Percentiles rank a stretch among this genome's conserved stretches.
Evolutionary conservation across 2,888 invertebrate species (phyloP).

Genomic region (Listrodromus nycthemerus): DNA sequence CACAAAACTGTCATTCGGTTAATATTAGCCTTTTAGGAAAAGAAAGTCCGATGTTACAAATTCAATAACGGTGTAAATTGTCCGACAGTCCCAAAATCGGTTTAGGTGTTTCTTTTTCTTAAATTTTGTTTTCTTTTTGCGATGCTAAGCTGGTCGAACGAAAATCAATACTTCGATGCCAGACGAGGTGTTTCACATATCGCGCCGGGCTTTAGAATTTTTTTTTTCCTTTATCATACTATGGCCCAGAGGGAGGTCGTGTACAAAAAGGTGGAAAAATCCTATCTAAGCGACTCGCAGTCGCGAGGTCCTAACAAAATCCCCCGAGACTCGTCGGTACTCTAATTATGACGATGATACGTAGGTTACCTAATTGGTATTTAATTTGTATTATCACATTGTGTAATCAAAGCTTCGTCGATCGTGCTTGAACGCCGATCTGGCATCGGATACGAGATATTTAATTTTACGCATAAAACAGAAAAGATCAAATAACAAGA

Average conservation of each 20-base stretch:
- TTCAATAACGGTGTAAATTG: slow-evolving; percentile 74
- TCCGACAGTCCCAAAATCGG: slow-evolving; percentile 81
- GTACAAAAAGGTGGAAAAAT: slow-evolving; percentile 77
- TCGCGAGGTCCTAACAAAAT: slow-evolving; percentile 56
- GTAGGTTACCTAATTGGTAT: slow-evolving; percentile 52
- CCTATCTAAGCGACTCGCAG: slow-evolving; percentile 70
- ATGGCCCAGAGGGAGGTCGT: slow-evolving; percentile 72
- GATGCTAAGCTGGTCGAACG: slow-evolving; percentile 39
- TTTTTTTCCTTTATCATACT: slow-evolving; percentile 67
- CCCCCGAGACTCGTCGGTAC: slow-evolving; percentile 40
- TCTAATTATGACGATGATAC: slow-evolving; percentile 55
- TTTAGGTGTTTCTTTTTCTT: slow-evolving; percentile 69
- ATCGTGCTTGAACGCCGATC: slow-evolving; percentile 40
- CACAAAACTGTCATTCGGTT: slow-evolving; percentile 78
- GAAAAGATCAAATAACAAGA: slow-evolving; percentile 58
- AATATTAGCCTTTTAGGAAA: slow-evolving; percentile 78
- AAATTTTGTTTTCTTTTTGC: slow-evolving; percentile 57
- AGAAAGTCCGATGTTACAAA: slow-evolving; percentile 80
- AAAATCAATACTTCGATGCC: slow-evolving; percentile 45
- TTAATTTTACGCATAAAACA: slow-evolving; percentile 35
- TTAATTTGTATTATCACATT: slow-evolving; percentile 65
- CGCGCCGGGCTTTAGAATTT: slow-evolving; percentile 47
- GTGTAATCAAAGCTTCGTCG: slow-evolving; percentile 52
- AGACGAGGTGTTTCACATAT: slow-evolving; percentile 38
- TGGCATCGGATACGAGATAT: slow-evolving; percentile 41